These are phyloP conservation scores for Leucoma salicis DNA, from an alignment of 2,888 invertebrate genomes.

Conservation along the genomic window DNA sequence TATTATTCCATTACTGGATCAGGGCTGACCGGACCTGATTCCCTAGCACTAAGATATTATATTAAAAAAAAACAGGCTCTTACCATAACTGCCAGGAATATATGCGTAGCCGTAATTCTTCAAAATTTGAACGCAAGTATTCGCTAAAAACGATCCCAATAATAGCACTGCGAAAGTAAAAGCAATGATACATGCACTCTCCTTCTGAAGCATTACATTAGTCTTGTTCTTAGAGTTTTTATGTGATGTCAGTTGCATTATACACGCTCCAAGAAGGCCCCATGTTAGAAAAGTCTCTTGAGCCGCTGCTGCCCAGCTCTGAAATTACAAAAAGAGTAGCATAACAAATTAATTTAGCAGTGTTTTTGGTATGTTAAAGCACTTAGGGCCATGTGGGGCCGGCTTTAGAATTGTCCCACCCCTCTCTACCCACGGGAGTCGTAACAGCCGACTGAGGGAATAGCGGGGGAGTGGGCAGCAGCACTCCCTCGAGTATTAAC, in stretches of 20 bases:
- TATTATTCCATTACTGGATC: no score
- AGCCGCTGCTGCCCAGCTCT: constrained; percentile 95
- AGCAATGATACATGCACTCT: constrained; percentile 68
- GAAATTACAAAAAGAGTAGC: no score
- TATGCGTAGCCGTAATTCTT: constrained; percentile 88
- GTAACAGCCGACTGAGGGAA: no score
- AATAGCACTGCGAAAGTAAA: constrained; percentile 89
- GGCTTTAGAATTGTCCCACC: no score
- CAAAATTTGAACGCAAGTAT: constrained; percentile 91
- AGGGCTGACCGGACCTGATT: no score
- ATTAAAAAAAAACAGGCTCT: constrained; percentile 42
- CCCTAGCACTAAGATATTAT: no score
- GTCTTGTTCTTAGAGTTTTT: constrained; percentile 86
- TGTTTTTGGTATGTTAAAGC: no score
- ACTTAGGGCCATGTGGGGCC: no score
- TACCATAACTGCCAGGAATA: constrained; percentile 93
- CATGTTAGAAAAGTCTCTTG: constrained; percentile 94
- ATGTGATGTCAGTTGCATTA: constrained; percentile 91
- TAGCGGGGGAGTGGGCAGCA: no score
- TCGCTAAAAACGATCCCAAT: constrained; percentile 90
- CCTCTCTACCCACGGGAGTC: no score
- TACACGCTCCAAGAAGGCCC: constrained; percentile 91
- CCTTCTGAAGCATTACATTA: constrained; percentile 66
- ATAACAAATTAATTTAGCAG: no score
- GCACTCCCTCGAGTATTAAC: no score